phyloP scores from a whole-genome alignment of 1,140 invertebrate genomes.

The Holotrichia oblita region DNA sequence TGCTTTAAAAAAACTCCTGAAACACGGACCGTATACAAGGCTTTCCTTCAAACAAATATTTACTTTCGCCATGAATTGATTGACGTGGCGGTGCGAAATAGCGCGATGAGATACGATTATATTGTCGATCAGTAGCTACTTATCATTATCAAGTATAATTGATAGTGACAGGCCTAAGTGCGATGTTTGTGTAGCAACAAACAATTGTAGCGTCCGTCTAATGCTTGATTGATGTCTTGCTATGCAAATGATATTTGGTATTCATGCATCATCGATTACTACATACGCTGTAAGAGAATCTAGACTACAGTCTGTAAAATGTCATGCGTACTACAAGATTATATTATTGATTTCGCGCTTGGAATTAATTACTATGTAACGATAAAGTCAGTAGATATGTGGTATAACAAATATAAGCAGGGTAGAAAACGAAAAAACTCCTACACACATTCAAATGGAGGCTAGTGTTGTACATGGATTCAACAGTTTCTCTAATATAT shows the following conservation, averaged over 20 bases:
- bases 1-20: not conserved
- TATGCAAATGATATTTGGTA: slow-evolving; percentile 23
- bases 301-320: too few relatives aligned
- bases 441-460: too few relatives aligned
- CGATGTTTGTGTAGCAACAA: slow-evolving; percentile 1
- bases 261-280: slow-evolving; percentile 21
- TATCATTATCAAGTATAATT: slow-evolving; percentile 17
- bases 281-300: not conserved
- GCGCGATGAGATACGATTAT: not conserved
- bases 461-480: too few relatives aligned
- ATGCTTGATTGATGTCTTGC: slow-evolving; percentile 15
- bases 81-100: not conserved
- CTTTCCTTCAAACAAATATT: slow-evolving; percentile 14
- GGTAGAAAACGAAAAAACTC: too few relatives aligned
- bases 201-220: not conserved
- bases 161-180: slow-evolving; percentile 29
- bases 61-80: not conserved
- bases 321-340: too few relatives aligned
- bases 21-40: not conserved
- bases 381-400: too few relatives aligned
- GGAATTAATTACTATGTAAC: too few relatives aligned
- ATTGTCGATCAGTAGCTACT: not conserved
- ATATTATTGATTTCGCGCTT: too few relatives aligned
- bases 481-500: too few relatives aligned
- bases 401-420: too few relatives aligned